Conservation (phyloP, 2,888 invertebrate genomes). For the Celastrina argiolus region DNA sequence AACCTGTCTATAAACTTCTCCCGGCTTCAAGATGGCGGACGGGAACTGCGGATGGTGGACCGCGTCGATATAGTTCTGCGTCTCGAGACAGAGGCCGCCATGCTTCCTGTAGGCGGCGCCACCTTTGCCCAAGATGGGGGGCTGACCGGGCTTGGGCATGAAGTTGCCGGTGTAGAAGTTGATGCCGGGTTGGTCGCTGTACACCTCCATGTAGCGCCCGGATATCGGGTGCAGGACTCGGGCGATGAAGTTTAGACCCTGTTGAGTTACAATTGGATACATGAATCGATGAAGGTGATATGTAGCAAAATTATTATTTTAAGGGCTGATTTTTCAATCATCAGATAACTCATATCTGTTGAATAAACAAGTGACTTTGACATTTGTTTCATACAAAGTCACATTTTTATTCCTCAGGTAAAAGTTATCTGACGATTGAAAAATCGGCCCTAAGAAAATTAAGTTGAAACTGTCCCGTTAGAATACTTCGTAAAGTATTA, state of each 20-base stretch:
- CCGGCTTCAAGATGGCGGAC: neutral
- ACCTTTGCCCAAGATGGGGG: conserved; percentile 55
- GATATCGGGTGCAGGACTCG: conserved; percentile 81
- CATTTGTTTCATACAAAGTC: no score
- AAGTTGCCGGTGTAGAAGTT: conserved; percentile 89
- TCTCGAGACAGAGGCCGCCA: conserved; percentile 78
- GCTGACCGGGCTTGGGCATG: conserved; percentile 67
- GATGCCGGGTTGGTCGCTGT: conserved; percentile 93
- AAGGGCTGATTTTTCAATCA: no score
- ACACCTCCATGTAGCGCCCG: conserved; percentile 87
- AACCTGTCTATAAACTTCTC: neutral
- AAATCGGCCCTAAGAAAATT: no score
- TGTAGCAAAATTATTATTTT: no score
- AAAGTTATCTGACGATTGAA: no score
- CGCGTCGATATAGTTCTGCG: neutral
- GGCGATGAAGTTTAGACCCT: conserved; percentile 56
- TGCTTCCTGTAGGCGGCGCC: conserved; percentile 81
- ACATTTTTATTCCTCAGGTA: no score
- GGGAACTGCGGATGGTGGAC: neutral
- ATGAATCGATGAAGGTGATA: no score
- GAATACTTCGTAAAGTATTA: no score
- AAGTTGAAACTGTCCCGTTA: no score
- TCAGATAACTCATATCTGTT: no score
- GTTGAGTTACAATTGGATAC: no score
- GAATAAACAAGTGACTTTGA: no score